phyloP scores from a whole-genome alignment of 1,140 invertebrate species.

The Trinorchestia longiramus region DNA sequence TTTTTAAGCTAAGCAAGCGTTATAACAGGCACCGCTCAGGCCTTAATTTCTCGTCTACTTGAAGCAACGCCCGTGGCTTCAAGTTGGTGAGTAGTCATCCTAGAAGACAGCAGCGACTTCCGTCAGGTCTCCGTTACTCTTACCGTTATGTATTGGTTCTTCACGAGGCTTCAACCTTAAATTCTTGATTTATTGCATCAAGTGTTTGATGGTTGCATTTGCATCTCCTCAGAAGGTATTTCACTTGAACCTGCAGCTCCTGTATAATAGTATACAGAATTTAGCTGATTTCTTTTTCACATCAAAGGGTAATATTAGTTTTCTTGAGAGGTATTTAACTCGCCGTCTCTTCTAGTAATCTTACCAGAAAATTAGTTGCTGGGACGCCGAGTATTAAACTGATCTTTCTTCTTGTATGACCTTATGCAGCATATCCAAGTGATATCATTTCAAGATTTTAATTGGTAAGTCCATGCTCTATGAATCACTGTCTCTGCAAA shows the following conservation, averaged over 20 bases:
- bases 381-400: too few species aligned
- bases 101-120: neutral
- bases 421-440: neutral
- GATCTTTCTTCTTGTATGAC: neutral
- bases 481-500: neutral
- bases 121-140: neutral
- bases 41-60: neutral
- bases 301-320: neutral
- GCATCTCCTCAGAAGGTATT: neutral
- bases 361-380: neutral
- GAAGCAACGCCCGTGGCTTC: neutral
- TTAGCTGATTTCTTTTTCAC: neutral
- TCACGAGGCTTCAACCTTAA: neutral
- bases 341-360: neutral
- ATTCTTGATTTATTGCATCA: neutral
- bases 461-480: neutral
- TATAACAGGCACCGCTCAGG: neutral
- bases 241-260: neutral
- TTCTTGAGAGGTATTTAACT: neutral
- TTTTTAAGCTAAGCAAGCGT: neutral
- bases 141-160: neutral
- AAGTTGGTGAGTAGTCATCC: neutral
- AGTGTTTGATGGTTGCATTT: neutral
- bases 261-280: neutral
- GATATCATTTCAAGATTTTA: neutral